A percentile compares a stretch with the other conserved stretches of the same genome.
These are phyloP conservation scores for Drosophila albomicans DNA, from an alignment of 1,140 invertebrate species.

Conservation along the genomic window DNA sequence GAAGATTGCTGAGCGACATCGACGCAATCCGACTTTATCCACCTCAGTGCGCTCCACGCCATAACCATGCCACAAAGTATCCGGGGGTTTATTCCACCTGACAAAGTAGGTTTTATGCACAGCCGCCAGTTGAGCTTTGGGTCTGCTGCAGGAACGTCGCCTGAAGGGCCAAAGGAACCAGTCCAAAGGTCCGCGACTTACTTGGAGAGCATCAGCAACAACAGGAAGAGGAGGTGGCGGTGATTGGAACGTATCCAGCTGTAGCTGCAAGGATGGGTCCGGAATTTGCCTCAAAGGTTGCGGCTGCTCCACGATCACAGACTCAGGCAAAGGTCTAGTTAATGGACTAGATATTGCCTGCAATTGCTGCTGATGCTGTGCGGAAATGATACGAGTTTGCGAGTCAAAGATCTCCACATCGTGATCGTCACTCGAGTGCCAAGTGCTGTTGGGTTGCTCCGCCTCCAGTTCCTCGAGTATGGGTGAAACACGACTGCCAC, in stretches of 20 bases:
- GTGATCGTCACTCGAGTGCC: conserved; percentile 13
- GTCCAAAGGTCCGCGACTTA: conserved; percentile 47
- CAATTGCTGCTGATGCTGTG: conserved; percentile 6
- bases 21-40: conserved; percentile 45
- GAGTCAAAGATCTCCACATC: conserved; percentile 48
- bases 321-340: not conserved
- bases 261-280: conserved; percentile 22
- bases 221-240: not conserved
- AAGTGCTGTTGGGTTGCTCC: conserved; percentile 4
- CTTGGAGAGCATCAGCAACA: not conserved
- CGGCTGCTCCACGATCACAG: conserved; percentile 63
- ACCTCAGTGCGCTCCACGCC: conserved; percentile 51
- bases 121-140: conserved; percentile 49
- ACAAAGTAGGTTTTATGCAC: conserved; percentile 81
- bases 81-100: conserved; percentile 73
- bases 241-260: conserved; percentile 56
- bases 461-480: conserved; percentile 57
- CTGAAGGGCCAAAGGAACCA: conserved; percentile 77
- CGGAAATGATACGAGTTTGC: conserved; percentile 32
- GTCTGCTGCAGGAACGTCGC: conserved; percentile 26
- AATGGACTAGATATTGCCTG: conserved; percentile 12
- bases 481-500: conserved; percentile 65
- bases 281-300: not conserved
- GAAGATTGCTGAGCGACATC: conserved; percentile 74
- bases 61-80: conserved; percentile 68